Base-by-base conservation (phyloP, 92 coral and sea anemone genomes). In the Zoanthus solanderi region DNA sequence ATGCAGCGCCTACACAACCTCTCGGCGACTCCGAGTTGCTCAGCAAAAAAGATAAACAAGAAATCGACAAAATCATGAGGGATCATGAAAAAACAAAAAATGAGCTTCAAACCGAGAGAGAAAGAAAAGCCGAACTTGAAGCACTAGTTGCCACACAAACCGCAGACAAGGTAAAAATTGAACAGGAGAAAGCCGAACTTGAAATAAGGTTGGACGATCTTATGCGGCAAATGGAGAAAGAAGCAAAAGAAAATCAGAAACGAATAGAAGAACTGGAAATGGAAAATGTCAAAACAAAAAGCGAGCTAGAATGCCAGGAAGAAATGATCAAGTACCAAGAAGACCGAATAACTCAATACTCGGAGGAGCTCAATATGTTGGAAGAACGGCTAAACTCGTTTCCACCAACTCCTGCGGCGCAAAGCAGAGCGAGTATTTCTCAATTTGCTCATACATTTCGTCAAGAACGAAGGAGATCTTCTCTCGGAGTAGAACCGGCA, bases 311-410 rank as follows among this genome's bases (percentile, higher is more conserved):
- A 81, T 93, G 96, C 84, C 96, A 97, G 83, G 98, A 97, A 66
- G 99, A 97, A 87, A 97, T 97, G 88, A 97, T 97, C 75, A 97
- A 95, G 81, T 92, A 94, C 77, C 99, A 97, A 42, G 98, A 97
- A 76, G 98, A 95, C 44, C 86, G 98, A 34, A 92, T 97, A 15
- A 86, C 90, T 68, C 98, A 95, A 87, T 96, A 90, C 50, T 89
- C 94, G 57, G 98, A 93, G 74, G 99, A 97, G 75, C 91, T 97
- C 74, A 93, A 92, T 28, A 47, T 86, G 2, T 48, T 95, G 16
- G 96, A 95, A 75, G 98, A 95, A 44, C 90, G 92, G 71, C 17
- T 93, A 52, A 88, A 91, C 75, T 85, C 90, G 54, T 87, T 87
- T 48, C 90, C 95, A 6, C 84, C 93, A 32, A 89, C 89, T 66